phyloP scores from a whole-genome alignment of 2,113 vertebrate genomes.

The Alectura lathami region DNA sequence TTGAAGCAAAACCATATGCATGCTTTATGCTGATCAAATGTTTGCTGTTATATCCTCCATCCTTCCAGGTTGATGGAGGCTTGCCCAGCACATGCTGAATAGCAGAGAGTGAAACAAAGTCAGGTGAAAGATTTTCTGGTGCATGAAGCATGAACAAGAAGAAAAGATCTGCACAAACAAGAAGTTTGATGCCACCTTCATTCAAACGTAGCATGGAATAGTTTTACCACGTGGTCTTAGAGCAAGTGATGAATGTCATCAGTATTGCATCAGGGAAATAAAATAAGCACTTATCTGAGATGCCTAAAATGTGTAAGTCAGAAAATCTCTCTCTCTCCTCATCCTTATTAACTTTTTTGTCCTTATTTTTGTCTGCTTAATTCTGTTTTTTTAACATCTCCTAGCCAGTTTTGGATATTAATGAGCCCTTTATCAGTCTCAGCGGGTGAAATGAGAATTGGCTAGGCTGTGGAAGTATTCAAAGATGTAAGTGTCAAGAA shows the following conservation, averaged over 20 bases:
- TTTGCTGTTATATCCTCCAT: background rate
- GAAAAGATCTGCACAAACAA: background rate
- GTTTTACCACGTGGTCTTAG: background rate
- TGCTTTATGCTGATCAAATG: background rate
- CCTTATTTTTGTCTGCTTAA: background rate
- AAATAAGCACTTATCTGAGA: background rate
- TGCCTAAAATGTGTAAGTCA: background rate
- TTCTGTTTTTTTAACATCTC: background rate
- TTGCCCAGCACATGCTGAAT: background rate
- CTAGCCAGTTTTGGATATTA: background rate
- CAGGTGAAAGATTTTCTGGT: background rate
- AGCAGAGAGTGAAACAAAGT: background rate
- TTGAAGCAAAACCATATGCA: constrained; percentile 5
- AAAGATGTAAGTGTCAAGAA: background rate
- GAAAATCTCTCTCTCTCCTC: background rate
- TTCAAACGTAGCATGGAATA: background rate
- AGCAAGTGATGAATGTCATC: background rate
- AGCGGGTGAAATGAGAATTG: rapidly evolving
- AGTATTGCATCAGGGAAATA: background rate
- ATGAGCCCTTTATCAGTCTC: background rate
- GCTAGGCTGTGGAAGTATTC: background rate
- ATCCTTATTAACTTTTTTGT: background rate
- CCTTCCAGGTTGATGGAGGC: background rate
- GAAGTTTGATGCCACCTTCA: background rate
- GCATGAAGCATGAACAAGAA: background rate